Conservation (phyloP, 2,888 invertebrate genomes). For the Hanleya hanleyi region DNA sequence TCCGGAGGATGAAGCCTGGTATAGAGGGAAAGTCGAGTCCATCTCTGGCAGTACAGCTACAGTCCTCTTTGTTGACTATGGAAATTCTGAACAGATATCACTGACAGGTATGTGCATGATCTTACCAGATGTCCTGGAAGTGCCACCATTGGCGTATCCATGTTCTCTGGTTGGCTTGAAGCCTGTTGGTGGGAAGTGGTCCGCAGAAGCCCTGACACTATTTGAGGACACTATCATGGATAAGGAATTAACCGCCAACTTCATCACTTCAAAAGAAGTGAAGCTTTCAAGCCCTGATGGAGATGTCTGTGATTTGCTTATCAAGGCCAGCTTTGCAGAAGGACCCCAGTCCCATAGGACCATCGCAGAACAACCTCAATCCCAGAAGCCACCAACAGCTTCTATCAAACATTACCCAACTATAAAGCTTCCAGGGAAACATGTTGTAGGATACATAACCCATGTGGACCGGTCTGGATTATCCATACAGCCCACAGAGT, state of each 20-base stretch:
- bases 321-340: slow-evolving; percentile 13
- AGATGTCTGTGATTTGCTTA: slow-evolving; percentile 30
- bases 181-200: slow-evolving; percentile 20
- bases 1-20: slow-evolving; percentile 80
- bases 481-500: neutral
- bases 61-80: slow-evolving; percentile 80
- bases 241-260: slow-evolving; percentile 43
- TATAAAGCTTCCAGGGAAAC: neutral
- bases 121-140: slow-evolving; percentile 22
- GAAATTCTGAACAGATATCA: slow-evolving; percentile 69
- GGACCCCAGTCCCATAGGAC: too few species aligned
- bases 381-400: neutral
- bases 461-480: neutral
- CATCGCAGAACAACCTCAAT: too few species aligned
- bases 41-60: slow-evolving; percentile 74
- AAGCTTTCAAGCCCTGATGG: slow-evolving; percentile 32
- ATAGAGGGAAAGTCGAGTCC: slow-evolving; percentile 78
- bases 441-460: neutral
- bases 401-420: neutral
- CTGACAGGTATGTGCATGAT: neutral
- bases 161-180: slow-evolving; percentile 51
- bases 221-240: slow-evolving; percentile 30
- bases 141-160: slow-evolving; percentile 46
- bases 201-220: slow-evolving; percentile 37
- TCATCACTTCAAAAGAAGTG: slow-evolving; percentile 40